Percentiles rank a stretch among this genome's conserved stretches.
Evolutionary conservation across 2,888 invertebrate genomes (phyloP).

Genomic region (Charanyca ferruginea): DNA sequence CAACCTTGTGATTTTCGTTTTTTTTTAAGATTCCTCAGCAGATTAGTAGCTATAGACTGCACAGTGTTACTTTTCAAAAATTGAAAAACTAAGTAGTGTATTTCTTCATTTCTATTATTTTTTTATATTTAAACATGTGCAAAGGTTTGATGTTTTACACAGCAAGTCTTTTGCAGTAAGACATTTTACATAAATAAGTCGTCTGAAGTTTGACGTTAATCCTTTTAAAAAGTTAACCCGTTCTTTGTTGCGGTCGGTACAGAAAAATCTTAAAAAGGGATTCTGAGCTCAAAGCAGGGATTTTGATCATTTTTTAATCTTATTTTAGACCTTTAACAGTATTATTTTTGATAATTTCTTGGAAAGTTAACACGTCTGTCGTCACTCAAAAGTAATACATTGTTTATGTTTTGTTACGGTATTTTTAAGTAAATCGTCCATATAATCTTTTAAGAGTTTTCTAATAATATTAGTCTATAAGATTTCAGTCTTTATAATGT

Average conservation of each 20-base stretch:
- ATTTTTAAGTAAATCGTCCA: slow-evolving; percentile 39
- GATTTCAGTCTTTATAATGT: not conserved
- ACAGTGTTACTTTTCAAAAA: not conserved
- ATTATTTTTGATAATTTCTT: slow-evolving; percentile 56
- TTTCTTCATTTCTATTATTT: not conserved
- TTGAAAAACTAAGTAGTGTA: not conserved
- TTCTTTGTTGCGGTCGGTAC: slow-evolving; percentile 71
- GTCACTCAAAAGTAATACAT: slow-evolving; percentile 28
- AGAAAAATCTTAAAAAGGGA: slow-evolving; percentile 64
- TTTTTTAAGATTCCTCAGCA: not conserved
- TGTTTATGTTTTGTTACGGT: slow-evolving; percentile 32
- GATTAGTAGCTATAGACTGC: not conserved
- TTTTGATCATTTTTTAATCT: slow-evolving; percentile 71
- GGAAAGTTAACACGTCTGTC: slow-evolving; percentile 33
- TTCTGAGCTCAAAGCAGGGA: slow-evolving; percentile 47
- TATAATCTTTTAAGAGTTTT: slow-evolving; percentile 31
- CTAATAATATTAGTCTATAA: slow-evolving; percentile 4
- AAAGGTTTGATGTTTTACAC: slow-evolving; percentile 8
- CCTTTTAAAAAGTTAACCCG: slow-evolving; percentile 76
- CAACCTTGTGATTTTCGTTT: no score
- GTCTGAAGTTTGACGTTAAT: slow-evolving; percentile 73
- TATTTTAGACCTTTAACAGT: slow-evolving; percentile 68
- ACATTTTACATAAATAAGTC: slow-evolving; percentile 68
- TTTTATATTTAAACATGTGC: slow-evolving; percentile 7
- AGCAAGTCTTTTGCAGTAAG: slow-evolving; percentile 57